A percentile compares a stretch with the other conserved stretches of the same genome.
phyloP scores from a whole-genome alignment of 1,140 invertebrate species.

The Bradynema listronoti region DNA sequence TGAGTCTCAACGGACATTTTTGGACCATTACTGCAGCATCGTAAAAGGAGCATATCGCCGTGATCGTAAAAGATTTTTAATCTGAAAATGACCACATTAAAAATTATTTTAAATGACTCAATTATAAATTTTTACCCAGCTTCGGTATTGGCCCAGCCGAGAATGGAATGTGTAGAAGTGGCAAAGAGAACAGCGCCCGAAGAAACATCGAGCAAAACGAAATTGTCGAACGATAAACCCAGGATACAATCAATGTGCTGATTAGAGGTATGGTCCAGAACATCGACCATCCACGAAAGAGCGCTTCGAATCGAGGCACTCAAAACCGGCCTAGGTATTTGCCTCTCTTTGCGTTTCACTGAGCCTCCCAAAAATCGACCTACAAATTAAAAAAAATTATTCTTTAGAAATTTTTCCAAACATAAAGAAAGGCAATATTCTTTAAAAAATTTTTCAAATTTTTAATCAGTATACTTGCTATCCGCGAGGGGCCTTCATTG shows the following conservation, averaged over 20 bases:
- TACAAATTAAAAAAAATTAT: too few relatives aligned
- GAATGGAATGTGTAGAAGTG: slow-evolving; percentile 72
- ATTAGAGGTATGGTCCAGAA: slow-evolving; percentile 65
- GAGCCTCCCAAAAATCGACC: slow-evolving; percentile 53
- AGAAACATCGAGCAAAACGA: slow-evolving; percentile 76
- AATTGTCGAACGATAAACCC: slow-evolving; percentile 76
- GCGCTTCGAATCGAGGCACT: slow-evolving; percentile 67
- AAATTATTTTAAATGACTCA: too few relatives aligned
- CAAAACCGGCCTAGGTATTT: slow-evolving; percentile 66
- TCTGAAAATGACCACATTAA: too few relatives aligned
- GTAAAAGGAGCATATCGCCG: slow-evolving; percentile 51
- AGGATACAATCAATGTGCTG: slow-evolving; percentile 72
- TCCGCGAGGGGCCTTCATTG: slow-evolving; percentile 55
- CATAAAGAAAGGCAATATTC: too few relatives aligned
- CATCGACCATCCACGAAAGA: slow-evolving; percentile 69
- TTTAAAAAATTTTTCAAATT: background rate
- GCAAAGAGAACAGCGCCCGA: slow-evolving; percentile 78
- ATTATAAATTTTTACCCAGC: slow-evolving; percentile 29
- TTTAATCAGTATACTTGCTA: slow-evolving; percentile 42
- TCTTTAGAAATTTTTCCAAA: too few relatives aligned
- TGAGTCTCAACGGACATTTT: too few relatives aligned
- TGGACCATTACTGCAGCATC: slow-evolving; percentile 45
- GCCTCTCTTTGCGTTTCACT: slow-evolving; percentile 67
- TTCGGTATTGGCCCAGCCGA: slow-evolving; percentile 68
- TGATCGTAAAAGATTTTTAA: slow-evolving; percentile 57